These are phyloP conservation scores for Champsocephalus esox DNA, from an alignment of 2,797 vertebrate genomes.

Conservation along the genomic window DNA sequence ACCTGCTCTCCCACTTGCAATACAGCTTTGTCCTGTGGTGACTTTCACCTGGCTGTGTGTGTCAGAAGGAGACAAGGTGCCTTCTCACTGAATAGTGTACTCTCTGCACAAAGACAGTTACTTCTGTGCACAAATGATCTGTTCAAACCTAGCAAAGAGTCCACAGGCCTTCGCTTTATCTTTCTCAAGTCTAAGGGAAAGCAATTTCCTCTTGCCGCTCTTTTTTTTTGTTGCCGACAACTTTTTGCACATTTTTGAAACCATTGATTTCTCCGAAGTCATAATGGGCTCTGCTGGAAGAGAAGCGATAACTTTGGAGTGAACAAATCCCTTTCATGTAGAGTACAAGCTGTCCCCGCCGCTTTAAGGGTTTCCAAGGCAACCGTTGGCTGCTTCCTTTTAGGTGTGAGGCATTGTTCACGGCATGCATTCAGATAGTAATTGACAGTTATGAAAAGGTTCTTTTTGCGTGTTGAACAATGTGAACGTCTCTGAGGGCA, in stretches of 20 bases:
- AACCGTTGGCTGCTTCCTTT: slow-evolving; percentile 37
- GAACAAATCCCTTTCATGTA: slow-evolving; percentile 45
- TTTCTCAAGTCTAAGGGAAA: not conserved
- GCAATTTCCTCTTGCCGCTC: slow-evolving; percentile 9
- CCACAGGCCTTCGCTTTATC: slow-evolving; percentile 14
- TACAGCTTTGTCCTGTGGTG: not conserved
- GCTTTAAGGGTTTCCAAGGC: slow-evolving; percentile 49
- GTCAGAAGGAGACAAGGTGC: not conserved
- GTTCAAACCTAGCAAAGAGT: not conserved
- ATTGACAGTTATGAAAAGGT: not conserved
- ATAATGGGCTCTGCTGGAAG: slow-evolving; percentile 20
- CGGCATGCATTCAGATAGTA: not conserved
- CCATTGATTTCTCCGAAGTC: slow-evolving; percentile 32
- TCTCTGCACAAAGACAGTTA: slow-evolving; percentile 10
- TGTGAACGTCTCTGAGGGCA: slow-evolving; percentile 4
- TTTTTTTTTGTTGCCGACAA: slow-evolving; percentile 29
- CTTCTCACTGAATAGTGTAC: not conserved
- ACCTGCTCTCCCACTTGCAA: not conserved
- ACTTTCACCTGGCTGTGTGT: not conserved
- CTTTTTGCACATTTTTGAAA: slow-evolving; percentile 36
- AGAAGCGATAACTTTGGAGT: slow-evolving; percentile 20
- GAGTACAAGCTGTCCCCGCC: slow-evolving; percentile 28
- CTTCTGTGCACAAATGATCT: slow-evolving; percentile 18
- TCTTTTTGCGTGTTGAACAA: not conserved
- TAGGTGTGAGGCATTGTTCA: slow-evolving; percentile 41